Percentiles rank a stretch among this genome's conserved stretches.
Conservation (phyloP, 1,140 invertebrate genomes). For the Lepidurus packardi region DNA sequence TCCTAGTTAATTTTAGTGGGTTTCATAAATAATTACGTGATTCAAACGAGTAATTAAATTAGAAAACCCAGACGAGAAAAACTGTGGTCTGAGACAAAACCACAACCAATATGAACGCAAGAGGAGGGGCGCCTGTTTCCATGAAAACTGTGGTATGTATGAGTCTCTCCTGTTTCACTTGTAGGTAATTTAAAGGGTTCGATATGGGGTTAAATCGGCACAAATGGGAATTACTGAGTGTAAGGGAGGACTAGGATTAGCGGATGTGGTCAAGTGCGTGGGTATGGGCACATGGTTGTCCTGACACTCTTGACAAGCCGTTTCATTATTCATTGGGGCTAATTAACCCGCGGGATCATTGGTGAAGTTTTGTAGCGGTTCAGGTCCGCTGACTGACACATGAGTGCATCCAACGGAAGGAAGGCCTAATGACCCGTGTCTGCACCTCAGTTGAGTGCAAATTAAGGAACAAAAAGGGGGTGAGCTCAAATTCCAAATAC, state of each 20-base stretch:
- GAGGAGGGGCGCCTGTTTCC: neutral
- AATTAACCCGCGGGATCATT: slow-evolving; percentile 8
- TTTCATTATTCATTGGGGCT: slow-evolving; percentile 19
- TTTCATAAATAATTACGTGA: no score
- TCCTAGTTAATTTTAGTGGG: no score
- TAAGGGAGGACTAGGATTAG: neutral
- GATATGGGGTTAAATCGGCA: slow-evolving; percentile 12
- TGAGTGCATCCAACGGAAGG: slow-evolving; percentile 17
- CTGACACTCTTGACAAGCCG: neutral
- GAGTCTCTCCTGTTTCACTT: neutral
- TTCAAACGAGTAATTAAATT: no score
- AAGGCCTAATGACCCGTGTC: slow-evolving; percentile 18
- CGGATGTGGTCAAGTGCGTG: slow-evolving; percentile 20
- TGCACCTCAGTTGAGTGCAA: slow-evolving; percentile 18
- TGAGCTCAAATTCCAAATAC: slow-evolving; percentile 2
- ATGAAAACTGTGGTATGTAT: neutral
- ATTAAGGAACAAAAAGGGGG: neutral
- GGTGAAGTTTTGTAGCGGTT: neutral
- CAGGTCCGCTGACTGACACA: slow-evolving; percentile 7
- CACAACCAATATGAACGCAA: no score
- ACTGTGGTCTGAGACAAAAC: no score
- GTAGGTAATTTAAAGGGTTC: neutral
- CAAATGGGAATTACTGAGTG: neutral
- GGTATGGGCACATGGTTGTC: slow-evolving; percentile 13
- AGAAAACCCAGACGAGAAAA: no score